Evolutionary conservation across 2,797 vertebrate genomes (phyloP).

Genomic region (Remorina albescens): DNA sequence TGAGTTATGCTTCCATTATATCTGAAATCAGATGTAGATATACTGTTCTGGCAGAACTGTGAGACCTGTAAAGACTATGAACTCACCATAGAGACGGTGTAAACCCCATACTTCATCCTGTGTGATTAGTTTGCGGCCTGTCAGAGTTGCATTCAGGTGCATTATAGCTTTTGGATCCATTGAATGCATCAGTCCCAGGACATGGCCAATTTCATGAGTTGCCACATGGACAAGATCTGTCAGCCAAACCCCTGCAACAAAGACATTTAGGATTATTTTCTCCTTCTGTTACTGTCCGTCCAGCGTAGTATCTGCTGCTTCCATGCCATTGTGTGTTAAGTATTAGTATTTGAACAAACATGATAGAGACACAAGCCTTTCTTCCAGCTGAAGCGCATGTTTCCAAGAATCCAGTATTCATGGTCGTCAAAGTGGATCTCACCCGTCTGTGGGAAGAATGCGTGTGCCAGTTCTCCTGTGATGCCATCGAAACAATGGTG

Average conservation of each 20-base stretch:
- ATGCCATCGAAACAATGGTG: conserved; percentile 98
- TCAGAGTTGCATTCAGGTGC: conserved; percentile 97
- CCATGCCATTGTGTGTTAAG: conserved; percentile 9
- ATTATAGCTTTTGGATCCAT: conserved; percentile 91
- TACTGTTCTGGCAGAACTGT: too few species aligned
- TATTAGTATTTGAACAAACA: conserved; percentile 28
- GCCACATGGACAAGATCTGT: conserved; percentile 97
- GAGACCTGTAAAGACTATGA: background rate
- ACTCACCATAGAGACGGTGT: conserved; percentile 93
- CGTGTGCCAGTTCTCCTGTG: conserved; percentile 95
- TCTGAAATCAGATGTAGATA: too few species aligned
- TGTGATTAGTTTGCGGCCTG: conserved; percentile 92
- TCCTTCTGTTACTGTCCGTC: background rate
- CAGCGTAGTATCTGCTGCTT: background rate
- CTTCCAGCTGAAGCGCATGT: conserved; percentile 98
- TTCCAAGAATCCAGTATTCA: conserved; percentile 96
- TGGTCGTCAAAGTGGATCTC: conserved; percentile 98
- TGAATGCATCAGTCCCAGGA: conserved; percentile 97
- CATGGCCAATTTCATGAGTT: conserved; percentile 96
- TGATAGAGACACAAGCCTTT: conserved; percentile 85
- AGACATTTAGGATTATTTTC: conserved; percentile 41
- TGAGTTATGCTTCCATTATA: background rate
- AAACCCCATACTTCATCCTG: conserved; percentile 98
- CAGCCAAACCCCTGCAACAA: conserved; percentile 93
- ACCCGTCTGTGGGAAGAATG: conserved; percentile 94